Conservation (phyloP, 2,113 vertebrate species). For the Cyprinus carpio region DNA sequence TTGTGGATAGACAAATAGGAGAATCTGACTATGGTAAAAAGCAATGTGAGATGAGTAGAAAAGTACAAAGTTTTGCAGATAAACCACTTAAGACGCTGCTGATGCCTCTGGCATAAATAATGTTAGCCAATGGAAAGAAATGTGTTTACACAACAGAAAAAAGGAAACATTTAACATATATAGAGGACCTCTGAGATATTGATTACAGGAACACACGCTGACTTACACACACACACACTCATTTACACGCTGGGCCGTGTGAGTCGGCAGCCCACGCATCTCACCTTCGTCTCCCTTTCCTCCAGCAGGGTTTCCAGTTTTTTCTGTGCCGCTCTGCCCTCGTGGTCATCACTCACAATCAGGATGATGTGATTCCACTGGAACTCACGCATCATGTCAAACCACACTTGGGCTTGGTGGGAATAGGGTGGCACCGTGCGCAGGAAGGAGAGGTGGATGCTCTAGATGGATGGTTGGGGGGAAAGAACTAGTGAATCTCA, state of each 20-base stretch:
- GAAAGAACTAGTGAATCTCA: background rate
- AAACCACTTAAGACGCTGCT: conserved; percentile 84
- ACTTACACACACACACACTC: conserved; percentile 30
- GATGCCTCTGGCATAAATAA: conserved; percentile 80
- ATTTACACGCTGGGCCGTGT: background rate
- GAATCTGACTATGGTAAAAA: conserved; percentile 87
- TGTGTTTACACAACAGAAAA: conserved; percentile 77
- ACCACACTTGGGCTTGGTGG: conserved; percentile 98
- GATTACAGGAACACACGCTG: conserved; percentile 62
- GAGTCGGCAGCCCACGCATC: conserved; percentile 57
- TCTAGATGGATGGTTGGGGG: conserved; percentile 73
- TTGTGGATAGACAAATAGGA: conserved; percentile 85
- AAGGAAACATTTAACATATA: conserved; percentile 74
- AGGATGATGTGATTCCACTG: conserved; percentile 98
- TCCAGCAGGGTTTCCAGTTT: conserved; percentile 96
- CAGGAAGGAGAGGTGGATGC: conserved; percentile 96
- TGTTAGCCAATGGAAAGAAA: conserved; percentile 86
- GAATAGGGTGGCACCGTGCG: conserved; percentile 96
- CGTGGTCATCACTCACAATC: conserved; percentile 96
- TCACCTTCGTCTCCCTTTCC: conserved; percentile 98
- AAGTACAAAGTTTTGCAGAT: conserved; percentile 86
- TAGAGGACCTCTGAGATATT: conserved; percentile 72
- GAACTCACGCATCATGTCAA: conserved; percentile 98
- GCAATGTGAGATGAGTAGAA: conserved; percentile 87
- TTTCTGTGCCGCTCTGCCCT: conserved; percentile 96